Conservation (phyloP, 2,797 vertebrate genomes). For the Phoeniculus purpureus region DNA sequence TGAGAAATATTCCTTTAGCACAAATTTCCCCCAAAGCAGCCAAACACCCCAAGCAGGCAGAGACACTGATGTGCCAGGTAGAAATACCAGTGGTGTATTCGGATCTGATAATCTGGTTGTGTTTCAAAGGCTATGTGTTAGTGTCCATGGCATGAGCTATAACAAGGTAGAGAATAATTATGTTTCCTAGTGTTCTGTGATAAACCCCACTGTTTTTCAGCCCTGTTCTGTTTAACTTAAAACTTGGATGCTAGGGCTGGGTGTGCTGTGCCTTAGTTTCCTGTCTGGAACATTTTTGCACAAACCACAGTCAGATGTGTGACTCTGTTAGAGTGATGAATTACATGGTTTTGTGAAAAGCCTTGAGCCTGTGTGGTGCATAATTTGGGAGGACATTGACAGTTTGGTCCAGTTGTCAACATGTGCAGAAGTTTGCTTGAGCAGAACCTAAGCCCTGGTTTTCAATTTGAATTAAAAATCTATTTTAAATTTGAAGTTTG, state of each 20-base stretch:
- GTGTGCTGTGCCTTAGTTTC: conserved; percentile 5
- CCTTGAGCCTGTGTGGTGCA: background rate
- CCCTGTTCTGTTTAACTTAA: conserved; percentile 46
- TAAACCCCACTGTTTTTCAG: conserved; percentile 28
- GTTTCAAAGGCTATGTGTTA: conserved; percentile 48
- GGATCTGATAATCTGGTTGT: conserved; percentile 5
- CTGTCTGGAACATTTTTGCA: conserved; percentile 36
- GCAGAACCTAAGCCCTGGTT: background rate
- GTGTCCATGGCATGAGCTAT: conserved; percentile 8
- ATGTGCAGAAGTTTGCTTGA: background rate
- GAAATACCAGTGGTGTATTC: background rate
- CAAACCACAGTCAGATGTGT: conserved; percentile 13
- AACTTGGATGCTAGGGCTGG: background rate
- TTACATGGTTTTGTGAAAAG: background rate
- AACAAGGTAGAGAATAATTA: conserved; percentile 29
- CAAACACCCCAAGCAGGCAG: background rate
- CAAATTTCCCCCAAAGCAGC: background rate
- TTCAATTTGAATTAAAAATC: conserved; percentile 18
- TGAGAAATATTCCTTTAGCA: background rate
- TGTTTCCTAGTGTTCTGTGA: conserved; percentile 26
- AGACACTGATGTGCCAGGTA: background rate
- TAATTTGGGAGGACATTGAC: background rate
- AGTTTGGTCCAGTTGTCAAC: conserved; percentile 28
- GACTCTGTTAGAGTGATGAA: background rate
- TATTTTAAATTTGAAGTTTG: conserved; percentile 41